Conservation (phyloP, 2,797 vertebrate genomes). For the Siniperca obscura region DNA sequence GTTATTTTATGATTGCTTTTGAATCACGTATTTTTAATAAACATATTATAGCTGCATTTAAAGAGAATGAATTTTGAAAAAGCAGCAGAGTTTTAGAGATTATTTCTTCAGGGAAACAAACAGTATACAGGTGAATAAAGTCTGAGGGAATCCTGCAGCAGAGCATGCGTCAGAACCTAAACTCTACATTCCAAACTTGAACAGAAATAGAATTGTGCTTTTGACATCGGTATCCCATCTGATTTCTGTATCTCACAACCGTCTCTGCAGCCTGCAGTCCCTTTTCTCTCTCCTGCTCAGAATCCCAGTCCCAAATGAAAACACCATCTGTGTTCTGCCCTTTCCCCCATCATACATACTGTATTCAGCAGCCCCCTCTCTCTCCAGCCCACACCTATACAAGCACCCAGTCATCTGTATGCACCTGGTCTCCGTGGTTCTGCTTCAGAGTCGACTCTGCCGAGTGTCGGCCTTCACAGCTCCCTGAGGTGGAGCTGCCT, state of each 20-base stretch:
- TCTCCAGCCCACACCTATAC: constrained; percentile 17
- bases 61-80: not conserved
- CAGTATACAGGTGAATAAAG: not conserved
- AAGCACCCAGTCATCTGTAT: constrained; percentile 65
- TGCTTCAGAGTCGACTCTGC: constrained; percentile 30
- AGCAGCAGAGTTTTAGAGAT: not conserved
- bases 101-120: not conserved
- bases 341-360: constrained; percentile 35
- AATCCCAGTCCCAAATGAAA: constrained; percentile 17
- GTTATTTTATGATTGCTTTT: not conserved
- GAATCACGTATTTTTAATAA: not conserved
- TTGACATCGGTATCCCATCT: constrained; percentile 22
- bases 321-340: constrained; percentile 37
- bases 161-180: not conserved
- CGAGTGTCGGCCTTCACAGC: constrained; percentile 65
- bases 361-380: constrained; percentile 11
- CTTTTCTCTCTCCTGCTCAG: not conserved
- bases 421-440: constrained; percentile 40
- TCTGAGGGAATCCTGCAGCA: not conserved
- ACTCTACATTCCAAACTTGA: not conserved
- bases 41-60: not conserved
- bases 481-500: constrained; percentile 74
- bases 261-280: constrained; percentile 11
- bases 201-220: constrained; percentile 25
- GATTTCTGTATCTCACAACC: not conserved